These are phyloP conservation scores for Bovichtus variegatus DNA, from an alignment of 2,797 vertebrate genomes.

Conservation along the genomic window DNA sequence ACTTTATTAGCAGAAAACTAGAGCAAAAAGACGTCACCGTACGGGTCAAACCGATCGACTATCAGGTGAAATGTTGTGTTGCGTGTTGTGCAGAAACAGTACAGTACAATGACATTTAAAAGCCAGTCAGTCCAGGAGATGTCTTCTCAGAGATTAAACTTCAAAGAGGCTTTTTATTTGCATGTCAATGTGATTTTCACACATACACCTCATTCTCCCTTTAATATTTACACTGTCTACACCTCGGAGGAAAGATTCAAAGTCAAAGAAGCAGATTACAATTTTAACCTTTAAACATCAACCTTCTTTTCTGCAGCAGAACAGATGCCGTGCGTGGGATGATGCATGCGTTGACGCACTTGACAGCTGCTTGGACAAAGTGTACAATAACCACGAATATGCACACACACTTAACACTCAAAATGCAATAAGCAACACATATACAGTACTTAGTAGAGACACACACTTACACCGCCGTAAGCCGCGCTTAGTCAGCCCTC, in stretches of 20 bases:
- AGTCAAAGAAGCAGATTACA: neutral
- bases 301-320: slow-evolving; percentile 14
- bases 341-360: slow-evolving; percentile 43
- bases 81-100: neutral
- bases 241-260: neutral
- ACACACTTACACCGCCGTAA: slow-evolving; percentile 12
- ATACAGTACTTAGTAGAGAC: neutral
- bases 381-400: slow-evolving; percentile 34
- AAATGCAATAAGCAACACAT: slow-evolving; percentile 18
- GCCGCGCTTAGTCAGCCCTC: slow-evolving; percentile 53
- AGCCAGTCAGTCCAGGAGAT: neutral
- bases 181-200: slow-evolving; percentile 6
- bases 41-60: neutral
- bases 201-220: slow-evolving; percentile 1
- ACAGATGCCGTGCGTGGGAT: slow-evolving; percentile 71
- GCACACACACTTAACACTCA: slow-evolving; percentile 5
- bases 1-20: slow-evolving; percentile 7
- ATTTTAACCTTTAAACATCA: neutral
- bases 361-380: slow-evolving; percentile 22
- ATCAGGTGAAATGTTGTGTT: neutral
- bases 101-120: slow-evolving; percentile 6
- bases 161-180: neutral
- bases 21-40: neutral
- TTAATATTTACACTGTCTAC: neutral
- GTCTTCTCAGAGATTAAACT: neutral